phyloP scores from a whole-genome alignment of 2,888 invertebrate genomes.

The Agrotis exclamationis region DNA sequence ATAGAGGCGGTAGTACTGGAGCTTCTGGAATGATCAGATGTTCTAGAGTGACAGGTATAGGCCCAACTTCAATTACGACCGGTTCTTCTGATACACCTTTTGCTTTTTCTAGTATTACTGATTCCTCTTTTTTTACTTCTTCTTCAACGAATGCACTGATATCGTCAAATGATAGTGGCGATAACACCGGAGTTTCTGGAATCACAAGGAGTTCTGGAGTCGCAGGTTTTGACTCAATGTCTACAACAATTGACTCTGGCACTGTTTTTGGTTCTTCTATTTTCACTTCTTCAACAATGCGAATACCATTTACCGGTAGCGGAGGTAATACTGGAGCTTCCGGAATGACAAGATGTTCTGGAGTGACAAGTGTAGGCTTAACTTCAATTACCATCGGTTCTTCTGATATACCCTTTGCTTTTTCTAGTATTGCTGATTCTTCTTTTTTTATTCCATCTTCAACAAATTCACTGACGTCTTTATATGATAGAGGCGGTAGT shows the following conservation, averaged over 20 bases:
- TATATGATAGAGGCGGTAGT: slow-evolving; percentile 10
- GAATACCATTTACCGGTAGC: not conserved
- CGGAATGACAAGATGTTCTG: slow-evolving; percentile 3
- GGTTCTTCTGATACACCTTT: not conserved
- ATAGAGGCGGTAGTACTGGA: not conserved
- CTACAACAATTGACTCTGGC: too few species aligned
- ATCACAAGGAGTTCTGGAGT: too few species aligned
- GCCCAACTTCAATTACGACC: not conserved
- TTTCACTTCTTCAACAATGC: not conserved
- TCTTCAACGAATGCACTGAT: not conserved
- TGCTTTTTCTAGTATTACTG: not conserved
- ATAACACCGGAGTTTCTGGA: too few species aligned
- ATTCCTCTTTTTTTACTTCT: not conserved
- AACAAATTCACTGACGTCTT: not conserved
- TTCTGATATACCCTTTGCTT: not conserved
- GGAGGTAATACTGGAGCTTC: slow-evolving; percentile 4
- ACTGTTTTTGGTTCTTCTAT: too few species aligned
- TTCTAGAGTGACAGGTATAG: not conserved
- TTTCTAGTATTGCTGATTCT: not conserved
- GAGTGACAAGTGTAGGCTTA: not conserved
- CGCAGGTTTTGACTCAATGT: too few species aligned
- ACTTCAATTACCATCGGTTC: not conserved
- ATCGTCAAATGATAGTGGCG: not conserved
- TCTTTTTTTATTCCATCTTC: not conserved
- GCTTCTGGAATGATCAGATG: slow-evolving; percentile 12